These are phyloP conservation scores for Trimorus sp. DNA, from an alignment of 2,888 invertebrate genomes.

Conservation along the genomic window DNA sequence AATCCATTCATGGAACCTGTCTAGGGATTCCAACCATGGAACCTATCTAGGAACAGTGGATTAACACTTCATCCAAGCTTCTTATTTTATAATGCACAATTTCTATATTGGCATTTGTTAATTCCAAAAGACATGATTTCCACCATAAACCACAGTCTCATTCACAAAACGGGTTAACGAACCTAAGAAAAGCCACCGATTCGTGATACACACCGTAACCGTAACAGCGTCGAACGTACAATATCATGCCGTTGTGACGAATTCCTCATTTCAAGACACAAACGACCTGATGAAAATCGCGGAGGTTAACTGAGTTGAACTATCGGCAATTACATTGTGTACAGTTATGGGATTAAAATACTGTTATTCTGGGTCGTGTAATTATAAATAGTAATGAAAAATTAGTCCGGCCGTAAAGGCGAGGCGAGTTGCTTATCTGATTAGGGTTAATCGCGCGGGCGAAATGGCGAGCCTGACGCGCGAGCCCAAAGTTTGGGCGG, in stretches of 20 bases:
- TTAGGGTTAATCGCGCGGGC: constrained; percentile 23
- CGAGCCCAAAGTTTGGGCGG: constrained; percentile 10
- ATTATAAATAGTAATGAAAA: constrained; percentile 59
- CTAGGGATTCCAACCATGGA: too few relatives aligned
- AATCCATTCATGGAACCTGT: too few relatives aligned
- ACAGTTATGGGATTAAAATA: constrained; percentile 65
- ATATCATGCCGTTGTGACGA: constrained; percentile 51
- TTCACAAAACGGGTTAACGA: too few relatives aligned
- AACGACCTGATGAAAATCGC: constrained; percentile 49
- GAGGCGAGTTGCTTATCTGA: constrained; percentile 42
- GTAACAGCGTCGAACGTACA: neutral
- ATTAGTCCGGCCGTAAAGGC: constrained; percentile 34
- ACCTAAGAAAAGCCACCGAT: too few relatives aligned
- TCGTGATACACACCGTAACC: constrained; percentile 7
- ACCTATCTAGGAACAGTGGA: too few relatives aligned
- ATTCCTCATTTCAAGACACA: constrained; percentile 30
- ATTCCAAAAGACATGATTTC: too few relatives aligned
- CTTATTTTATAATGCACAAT: too few relatives aligned
- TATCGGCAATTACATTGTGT: constrained; percentile 64
- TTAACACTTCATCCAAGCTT: too few relatives aligned
- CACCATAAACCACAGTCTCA: too few relatives aligned
- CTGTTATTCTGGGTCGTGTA: constrained; percentile 59
- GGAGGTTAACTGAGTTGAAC: constrained; percentile 62
- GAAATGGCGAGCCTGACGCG: neutral
- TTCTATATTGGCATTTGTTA: too few relatives aligned